Base-by-base conservation (phyloP, 2,797 vertebrate genomes). In the Sebastes minor region DNA sequence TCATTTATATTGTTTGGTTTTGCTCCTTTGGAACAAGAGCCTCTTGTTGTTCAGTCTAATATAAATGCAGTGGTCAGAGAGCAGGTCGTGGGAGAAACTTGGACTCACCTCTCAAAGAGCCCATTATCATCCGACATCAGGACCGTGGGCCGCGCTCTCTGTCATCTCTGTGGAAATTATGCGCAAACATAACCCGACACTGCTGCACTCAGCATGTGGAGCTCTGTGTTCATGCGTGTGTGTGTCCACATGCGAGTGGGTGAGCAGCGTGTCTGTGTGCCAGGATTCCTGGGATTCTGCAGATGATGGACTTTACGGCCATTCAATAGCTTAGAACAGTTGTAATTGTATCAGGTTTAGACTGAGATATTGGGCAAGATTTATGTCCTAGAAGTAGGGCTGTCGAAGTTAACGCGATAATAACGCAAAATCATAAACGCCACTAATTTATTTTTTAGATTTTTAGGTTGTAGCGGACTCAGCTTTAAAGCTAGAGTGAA, bases 201-300 rank as follows among this genome's bases (percentile, higher is more conserved):
- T 53, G 62, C 76, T 27, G 70, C 71, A 6, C 42, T 80, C 38
- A 27, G 67, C 72, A 62, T 22, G 66, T 49, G 52, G 55, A 55
- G n/a, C 62, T 64, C 22, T 64, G 52, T 65, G 62, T 78, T 25
- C 14, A 9, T 74, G 32, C 71, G 73, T 63, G 59, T 74, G 70
- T 60, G 59, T 61, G 75, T 67, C 8, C 33, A 78, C 61, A 57
- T 35, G 18, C 13, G 1, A 61, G 90, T 90, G 88, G 87, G 89
- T 53, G 49, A 28, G 33, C 20, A 11, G 73, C 32, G 55, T 73
- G 70, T 80, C 30, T 52, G 71, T n/a, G 49, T 28, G 52, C 64
- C 77, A 61, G 81, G 72, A 94, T 95, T 93, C 85, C 75, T 84
- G 30, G 9, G 74, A 93, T 94, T 90, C 86, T 83, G 66, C 59